Conservation (phyloP, 2,888 invertebrate species). For the Acleris literana region DNA sequence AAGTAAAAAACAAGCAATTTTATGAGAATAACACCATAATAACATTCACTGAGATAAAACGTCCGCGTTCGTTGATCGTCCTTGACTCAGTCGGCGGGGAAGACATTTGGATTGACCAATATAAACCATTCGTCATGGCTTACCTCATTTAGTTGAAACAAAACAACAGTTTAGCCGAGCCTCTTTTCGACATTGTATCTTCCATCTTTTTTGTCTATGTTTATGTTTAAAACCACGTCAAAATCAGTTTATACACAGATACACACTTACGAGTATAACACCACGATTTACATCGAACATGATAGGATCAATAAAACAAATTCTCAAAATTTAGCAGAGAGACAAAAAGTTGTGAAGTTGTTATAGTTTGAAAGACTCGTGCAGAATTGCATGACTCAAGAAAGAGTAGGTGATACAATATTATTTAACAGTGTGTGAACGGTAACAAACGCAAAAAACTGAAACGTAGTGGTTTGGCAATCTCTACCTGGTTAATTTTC, state of each 20-base stretch:
- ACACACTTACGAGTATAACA: no score
- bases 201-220: no score
- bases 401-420: background rate
- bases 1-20: no score
- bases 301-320: no score
- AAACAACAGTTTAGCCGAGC: background rate
- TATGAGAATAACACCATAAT: no score
- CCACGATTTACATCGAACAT: no score
- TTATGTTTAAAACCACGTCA: no score
- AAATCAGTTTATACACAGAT: no score
- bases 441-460: conserved; percentile 11
- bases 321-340: no score
- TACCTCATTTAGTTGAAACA: conserved; percentile 18
- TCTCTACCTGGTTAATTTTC: conserved; percentile 39
- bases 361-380: no score
- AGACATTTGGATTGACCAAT: conserved; percentile 22
- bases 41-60: conserved; percentile 15
- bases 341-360: no score
- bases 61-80: conserved; percentile 31
- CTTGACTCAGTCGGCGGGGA: conserved; percentile 31
- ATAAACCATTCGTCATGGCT: conserved; percentile 19
- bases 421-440: conserved; percentile 10
- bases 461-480: conserved; percentile 20
- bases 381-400: background rate
- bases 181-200: background rate